Conservation (phyloP, 2,797 vertebrate species). For the Remorina albescens region DNA sequence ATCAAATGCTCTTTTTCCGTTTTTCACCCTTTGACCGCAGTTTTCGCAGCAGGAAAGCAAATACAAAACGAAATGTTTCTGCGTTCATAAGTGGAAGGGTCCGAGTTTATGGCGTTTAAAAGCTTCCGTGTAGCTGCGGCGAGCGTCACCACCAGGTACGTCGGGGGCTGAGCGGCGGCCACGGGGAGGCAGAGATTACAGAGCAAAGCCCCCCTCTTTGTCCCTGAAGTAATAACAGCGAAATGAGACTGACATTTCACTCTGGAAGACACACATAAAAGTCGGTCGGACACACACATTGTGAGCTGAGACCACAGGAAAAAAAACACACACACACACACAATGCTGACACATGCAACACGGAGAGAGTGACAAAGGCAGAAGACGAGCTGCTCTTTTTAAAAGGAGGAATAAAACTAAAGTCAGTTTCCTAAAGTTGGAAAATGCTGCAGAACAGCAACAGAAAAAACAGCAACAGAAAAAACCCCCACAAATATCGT, state of each 20-base stretch:
- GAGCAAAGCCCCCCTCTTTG: slow-evolving; percentile 71
- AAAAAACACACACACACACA: slow-evolving; percentile 32
- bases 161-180: slow-evolving; percentile 57
- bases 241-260: slow-evolving; percentile 83
- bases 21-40: slow-evolving; percentile 69
- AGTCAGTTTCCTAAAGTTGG: slow-evolving; percentile 6
- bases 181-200: slow-evolving; percentile 76
- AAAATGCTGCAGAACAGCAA: not conserved
- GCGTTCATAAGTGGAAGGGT: slow-evolving; percentile 61
- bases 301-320: slow-evolving; percentile 40
- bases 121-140: slow-evolving; percentile 43
- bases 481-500: too few species aligned
- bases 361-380: slow-evolving; percentile 16
- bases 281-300: slow-evolving; percentile 5
- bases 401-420: not conserved
- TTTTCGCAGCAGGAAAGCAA: slow-evolving; percentile 56
- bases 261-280: slow-evolving; percentile 55
- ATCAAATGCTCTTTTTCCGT: slow-evolving; percentile 68
- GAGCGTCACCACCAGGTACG: slow-evolving; percentile 61
- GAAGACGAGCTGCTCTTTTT: not conserved
- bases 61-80: slow-evolving; percentile 64
- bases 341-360: not conserved
- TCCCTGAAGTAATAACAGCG: slow-evolving; percentile 83
- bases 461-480: too few species aligned
- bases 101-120: slow-evolving; percentile 66